These are phyloP conservation scores for Ceriagrion tenellum DNA, from an alignment of 2,888 invertebrate genomes.

Conservation along the genomic window DNA sequence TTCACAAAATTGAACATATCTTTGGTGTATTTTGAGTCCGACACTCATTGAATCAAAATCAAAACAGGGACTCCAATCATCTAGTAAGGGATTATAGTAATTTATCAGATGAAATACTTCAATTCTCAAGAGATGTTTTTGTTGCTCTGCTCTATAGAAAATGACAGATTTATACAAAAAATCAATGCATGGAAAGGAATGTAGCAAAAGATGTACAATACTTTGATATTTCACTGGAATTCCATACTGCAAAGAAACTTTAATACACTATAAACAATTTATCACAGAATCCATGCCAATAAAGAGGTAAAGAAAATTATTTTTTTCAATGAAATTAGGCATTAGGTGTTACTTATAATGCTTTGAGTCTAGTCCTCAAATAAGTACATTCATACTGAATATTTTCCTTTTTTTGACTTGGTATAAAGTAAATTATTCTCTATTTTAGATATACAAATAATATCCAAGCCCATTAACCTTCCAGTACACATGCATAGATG, in stretches of 20 bases:
- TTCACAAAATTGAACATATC: slow-evolving; percentile 48
- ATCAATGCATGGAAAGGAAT: background rate
- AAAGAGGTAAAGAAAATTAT: slow-evolving; percentile 11
- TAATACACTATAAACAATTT: slow-evolving; percentile 50
- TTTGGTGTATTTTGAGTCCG: slow-evolving; percentile 58
- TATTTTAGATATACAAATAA: slow-evolving; percentile 23
- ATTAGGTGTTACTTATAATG: slow-evolving; percentile 30
- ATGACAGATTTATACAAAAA: background rate
- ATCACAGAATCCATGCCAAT: slow-evolving; percentile 65
- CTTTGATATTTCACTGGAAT: slow-evolving; percentile 2
- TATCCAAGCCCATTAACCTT: slow-evolving; percentile 39
- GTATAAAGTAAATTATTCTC: slow-evolving; percentile 30
- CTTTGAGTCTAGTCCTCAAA: background rate
- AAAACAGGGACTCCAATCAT: slow-evolving; percentile 19
- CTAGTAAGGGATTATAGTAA: background rate
- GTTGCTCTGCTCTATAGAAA: background rate
- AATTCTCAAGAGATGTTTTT: background rate
- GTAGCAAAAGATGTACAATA: slow-evolving; percentile 18
- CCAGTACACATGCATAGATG: background rate
- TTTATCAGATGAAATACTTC: background rate
- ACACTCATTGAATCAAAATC: background rate
- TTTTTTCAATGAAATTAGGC: slow-evolving; percentile 46
- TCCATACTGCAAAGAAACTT: slow-evolving; percentile 38
- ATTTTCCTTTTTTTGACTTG: slow-evolving; percentile 14
- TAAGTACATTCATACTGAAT: slow-evolving; percentile 11